A percentile compares a stretch with the other conserved stretches of the same genome.
phyloP scores from a whole-genome alignment of 2,797 vertebrate genomes.

The Hydrocynus forskahlii region DNA sequence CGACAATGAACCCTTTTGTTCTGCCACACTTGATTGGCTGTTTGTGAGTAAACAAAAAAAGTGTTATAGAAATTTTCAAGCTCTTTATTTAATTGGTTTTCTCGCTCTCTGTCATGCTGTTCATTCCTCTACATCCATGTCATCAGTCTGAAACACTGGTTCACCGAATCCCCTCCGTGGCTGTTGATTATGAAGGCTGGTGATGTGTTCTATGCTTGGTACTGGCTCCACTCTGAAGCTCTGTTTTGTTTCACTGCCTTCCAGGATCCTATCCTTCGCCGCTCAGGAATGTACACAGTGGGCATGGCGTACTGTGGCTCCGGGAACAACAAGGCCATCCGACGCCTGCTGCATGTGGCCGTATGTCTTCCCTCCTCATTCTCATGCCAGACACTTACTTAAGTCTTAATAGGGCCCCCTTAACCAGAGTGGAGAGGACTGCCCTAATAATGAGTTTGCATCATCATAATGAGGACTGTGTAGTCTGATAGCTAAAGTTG shows the following conservation, averaged over 20 bases:
- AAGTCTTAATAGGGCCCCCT: not conserved
- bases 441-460: not conserved
- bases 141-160: too few species aligned
- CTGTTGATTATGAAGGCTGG: not conserved
- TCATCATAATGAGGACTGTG: not conserved
- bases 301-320: constrained; percentile 99
- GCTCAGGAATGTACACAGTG: constrained; percentile 98
- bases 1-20: too few species aligned
- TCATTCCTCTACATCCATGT: not conserved
- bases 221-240: constrained; percentile 54
- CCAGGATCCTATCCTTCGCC: constrained; percentile 90
- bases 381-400: not conserved
- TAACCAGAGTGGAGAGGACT: not conserved
- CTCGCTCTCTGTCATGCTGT: not conserved
- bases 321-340: constrained; percentile 98
- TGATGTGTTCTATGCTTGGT: constrained; percentile 26
- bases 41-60: too few species aligned
- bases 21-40: too few species aligned
- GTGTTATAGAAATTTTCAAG: too few species aligned
- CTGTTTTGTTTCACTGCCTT: constrained; percentile 68
- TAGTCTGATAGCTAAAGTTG: not conserved
- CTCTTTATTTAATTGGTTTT: too few species aligned
- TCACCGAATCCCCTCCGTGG: not conserved
- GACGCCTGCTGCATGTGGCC: constrained; percentile 95
- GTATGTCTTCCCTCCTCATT: constrained; percentile 79